A percentile compares a stretch with the other conserved stretches of the same genome.
Conservation (phyloP, 2,113 vertebrate genomes). For the Pantherophis guttatus region DNA sequence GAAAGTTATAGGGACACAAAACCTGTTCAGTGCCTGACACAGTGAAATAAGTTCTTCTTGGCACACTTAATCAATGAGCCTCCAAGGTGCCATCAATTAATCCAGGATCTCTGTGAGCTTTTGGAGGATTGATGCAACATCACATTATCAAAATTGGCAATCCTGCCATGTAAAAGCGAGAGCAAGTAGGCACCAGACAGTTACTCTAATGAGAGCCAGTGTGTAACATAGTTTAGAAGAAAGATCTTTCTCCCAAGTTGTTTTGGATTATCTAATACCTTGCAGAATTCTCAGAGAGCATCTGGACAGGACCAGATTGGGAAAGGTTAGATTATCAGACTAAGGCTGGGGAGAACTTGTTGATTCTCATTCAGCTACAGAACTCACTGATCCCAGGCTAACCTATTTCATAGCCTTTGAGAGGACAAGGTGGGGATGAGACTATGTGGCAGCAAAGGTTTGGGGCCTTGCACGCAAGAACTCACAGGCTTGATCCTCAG, state of each 20-base stretch:
- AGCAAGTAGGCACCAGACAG: neutral
- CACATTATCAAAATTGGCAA: neutral
- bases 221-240: neutral
- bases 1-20: neutral
- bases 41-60: neutral
- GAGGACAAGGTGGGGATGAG: neutral
- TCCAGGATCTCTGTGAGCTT: neutral
- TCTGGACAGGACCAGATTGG: neutral
- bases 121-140: neutral
- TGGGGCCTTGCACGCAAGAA: neutral
- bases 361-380: neutral
- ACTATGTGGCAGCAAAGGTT: neutral
- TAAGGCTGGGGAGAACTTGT: neutral
- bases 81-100: slow-evolving; percentile 8
- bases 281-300: neutral
- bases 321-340: neutral
- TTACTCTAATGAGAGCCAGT: neutral
- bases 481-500: neutral
- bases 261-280: neutral
- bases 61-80: neutral
- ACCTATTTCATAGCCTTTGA: neutral
- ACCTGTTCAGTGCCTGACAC: neutral
- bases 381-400: neutral
- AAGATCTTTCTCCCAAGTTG: neutral
- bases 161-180: neutral